These are phyloP conservation scores for Petrocephalus zakoni DNA, from an alignment of 2,113 vertebrate species.

Conservation along the genomic window DNA sequence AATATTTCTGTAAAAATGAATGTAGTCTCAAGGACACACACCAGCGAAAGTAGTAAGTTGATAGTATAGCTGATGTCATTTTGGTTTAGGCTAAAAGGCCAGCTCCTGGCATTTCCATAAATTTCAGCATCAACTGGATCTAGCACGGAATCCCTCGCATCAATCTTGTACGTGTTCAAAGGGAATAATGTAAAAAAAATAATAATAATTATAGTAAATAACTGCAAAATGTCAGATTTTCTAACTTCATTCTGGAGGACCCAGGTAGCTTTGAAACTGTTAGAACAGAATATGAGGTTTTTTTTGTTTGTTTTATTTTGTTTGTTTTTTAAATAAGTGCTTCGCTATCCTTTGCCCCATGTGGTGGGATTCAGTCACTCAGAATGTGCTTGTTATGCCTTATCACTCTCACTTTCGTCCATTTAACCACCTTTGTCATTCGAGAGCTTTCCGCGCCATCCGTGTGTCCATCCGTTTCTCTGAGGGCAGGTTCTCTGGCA, in stretches of 20 bases:
- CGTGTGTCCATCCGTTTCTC: background rate
- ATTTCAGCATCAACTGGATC: background rate
- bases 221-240: background rate
- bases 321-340: slow-evolving; percentile 5
- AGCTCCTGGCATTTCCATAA: background rate
- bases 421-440: background rate
- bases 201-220: background rate
- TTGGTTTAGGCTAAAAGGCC: background rate
- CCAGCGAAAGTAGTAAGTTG: background rate
- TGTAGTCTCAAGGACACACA: background rate
- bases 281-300: slow-evolving; percentile 20
- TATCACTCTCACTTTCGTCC: background rate
- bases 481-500: slow-evolving; percentile 14
- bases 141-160: background rate
- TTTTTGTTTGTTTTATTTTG: background rate
- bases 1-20: background rate
- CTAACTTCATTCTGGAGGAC: background rate
- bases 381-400: slow-evolving; percentile 20
- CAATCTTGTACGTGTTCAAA: background rate
- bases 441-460: background rate
- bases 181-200: background rate
- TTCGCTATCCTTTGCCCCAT: background rate
- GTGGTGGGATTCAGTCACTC: slow-evolving; percentile 7
- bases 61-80: background rate
- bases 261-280: slow-evolving; percentile 28